phyloP scores from a whole-genome alignment of 1,140 invertebrate genomes.

The Papilio aristodemus region DNA sequence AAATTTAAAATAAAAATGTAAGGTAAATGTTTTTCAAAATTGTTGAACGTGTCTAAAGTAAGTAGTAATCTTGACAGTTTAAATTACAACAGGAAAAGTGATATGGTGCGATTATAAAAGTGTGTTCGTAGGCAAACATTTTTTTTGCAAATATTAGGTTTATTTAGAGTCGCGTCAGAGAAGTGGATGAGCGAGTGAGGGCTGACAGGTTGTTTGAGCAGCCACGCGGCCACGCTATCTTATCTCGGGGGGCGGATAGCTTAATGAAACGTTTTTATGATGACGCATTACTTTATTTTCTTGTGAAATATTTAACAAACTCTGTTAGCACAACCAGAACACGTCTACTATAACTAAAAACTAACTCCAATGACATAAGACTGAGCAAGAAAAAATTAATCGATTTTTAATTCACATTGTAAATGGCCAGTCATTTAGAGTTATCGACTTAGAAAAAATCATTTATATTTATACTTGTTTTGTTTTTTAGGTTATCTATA shows the following conservation, averaged over 20 bases:
- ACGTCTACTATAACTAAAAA: background rate
- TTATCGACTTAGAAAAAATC: background rate
- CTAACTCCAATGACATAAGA: background rate
- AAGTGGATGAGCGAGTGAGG: constrained; percentile 36
- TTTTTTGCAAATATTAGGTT: constrained; percentile 33
- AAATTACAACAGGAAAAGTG: constrained; percentile 28
- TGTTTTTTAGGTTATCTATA: too few relatives aligned
- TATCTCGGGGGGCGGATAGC: constrained; percentile 40
- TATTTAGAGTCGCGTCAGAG: constrained; percentile 37
- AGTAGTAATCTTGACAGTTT: constrained; percentile 33
- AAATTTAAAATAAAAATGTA: background rate
- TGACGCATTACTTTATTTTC: constrained; percentile 40
- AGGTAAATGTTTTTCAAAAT: constrained; percentile 7
- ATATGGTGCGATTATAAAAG: constrained; percentile 4
- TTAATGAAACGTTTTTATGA: constrained; percentile 46
- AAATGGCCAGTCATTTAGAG: background rate
- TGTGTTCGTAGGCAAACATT: constrained; percentile 23
- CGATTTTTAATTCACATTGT: background rate
- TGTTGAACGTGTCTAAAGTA: background rate
- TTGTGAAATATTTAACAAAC: constrained; percentile 23
- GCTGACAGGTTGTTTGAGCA: constrained; percentile 38
- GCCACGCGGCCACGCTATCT: constrained; percentile 38
- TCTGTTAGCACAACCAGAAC: constrained; percentile 4
- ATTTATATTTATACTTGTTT: background rate
- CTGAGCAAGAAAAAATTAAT: background rate